Evolutionary conservation across 2,797 vertebrate species (phyloP).

Genomic region (Dendrocincla tyrannina): DNA sequence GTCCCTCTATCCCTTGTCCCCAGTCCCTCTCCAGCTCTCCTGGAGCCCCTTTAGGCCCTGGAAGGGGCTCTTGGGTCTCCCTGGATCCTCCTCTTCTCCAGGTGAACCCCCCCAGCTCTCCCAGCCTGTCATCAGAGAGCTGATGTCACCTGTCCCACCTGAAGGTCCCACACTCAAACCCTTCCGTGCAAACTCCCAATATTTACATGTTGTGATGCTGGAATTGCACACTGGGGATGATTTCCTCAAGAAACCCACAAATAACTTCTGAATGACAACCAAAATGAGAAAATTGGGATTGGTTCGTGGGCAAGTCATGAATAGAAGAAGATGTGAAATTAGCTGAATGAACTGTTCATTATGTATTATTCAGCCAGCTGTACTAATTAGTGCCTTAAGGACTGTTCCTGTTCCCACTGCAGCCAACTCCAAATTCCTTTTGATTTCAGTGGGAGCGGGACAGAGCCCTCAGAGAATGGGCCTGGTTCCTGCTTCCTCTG

Average conservation of each 20-base stretch:
- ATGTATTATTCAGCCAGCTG: constrained; percentile 64
- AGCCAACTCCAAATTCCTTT: constrained; percentile 54
- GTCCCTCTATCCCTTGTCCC: not conserved
- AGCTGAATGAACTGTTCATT: constrained; percentile 67
- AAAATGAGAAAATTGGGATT: constrained; percentile 40
- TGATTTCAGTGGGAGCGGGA: constrained; percentile 46
- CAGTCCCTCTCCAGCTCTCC: not conserved
- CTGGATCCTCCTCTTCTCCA: not conserved
- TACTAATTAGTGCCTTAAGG: constrained; percentile 67
- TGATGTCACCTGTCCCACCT: not conserved
- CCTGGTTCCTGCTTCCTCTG: constrained; percentile 21
- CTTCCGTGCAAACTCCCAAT: not conserved
- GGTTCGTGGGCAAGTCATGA: constrained; percentile 29
- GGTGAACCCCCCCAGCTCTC: not conserved
- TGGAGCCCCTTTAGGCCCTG: not conserved
- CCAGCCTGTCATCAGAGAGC: not conserved
- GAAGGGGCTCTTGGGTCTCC: not conserved
- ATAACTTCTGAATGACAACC: constrained; percentile 30
- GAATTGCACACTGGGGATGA: not conserved
- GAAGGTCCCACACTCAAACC: not conserved
- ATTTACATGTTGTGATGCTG: not conserved
- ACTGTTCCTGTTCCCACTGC: constrained; percentile 53
- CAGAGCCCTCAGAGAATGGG: constrained; percentile 5
- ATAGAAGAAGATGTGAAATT: constrained; percentile 52
- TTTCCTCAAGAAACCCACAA: constrained; percentile 55